Conservation (phyloP, 2,113 vertebrate species). For the Carassius carassius region DNA sequence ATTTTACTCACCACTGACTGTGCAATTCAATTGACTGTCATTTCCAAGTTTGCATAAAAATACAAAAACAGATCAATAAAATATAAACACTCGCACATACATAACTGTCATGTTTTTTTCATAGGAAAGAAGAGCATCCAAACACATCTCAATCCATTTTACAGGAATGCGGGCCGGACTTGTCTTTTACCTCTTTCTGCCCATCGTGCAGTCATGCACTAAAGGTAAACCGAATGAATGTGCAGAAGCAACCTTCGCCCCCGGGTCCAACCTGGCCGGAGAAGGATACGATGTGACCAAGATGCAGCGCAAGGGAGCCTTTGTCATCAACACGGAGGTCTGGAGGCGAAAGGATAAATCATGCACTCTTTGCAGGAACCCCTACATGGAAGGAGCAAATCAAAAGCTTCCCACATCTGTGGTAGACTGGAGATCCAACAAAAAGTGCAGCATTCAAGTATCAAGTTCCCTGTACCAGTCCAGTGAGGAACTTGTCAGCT, state of each 20-base stretch:
- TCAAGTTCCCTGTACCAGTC: constrained; percentile 66
- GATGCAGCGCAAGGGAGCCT: constrained; percentile 74
- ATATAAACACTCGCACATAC: not conserved
- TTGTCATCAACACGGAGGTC: constrained; percentile 68
- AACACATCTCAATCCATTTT: not conserved
- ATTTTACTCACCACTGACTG: not conserved
- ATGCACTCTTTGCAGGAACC: constrained; percentile 79
- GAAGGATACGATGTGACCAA: constrained; percentile 78
- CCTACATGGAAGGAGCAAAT: constrained; percentile 56
- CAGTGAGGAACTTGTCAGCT: constrained; percentile 67
- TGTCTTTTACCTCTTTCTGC: constrained; percentile 54
- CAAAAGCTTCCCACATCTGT: constrained; percentile 79
- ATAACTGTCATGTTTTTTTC: not conserved
- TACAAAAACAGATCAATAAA: not conserved
- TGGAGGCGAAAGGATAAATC: constrained; percentile 72
- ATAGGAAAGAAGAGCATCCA: not conserved
- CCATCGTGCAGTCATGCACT: constrained; percentile 53
- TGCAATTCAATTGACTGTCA: not conserved
- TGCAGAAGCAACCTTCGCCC: constrained; percentile 65
- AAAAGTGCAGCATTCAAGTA: constrained; percentile 69
- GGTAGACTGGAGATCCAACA: constrained; percentile 75
- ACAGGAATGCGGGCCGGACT: constrained; percentile 41
- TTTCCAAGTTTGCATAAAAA: not conserved
- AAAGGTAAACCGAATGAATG: constrained; percentile 65
- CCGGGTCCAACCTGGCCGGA: constrained; percentile 71